Percentiles rank a stretch among this genome's conserved stretches.
These are phyloP conservation scores for Gavia stellata DNA, from an alignment of 2,113 vertebrate species.

Conservation along the genomic window DNA sequence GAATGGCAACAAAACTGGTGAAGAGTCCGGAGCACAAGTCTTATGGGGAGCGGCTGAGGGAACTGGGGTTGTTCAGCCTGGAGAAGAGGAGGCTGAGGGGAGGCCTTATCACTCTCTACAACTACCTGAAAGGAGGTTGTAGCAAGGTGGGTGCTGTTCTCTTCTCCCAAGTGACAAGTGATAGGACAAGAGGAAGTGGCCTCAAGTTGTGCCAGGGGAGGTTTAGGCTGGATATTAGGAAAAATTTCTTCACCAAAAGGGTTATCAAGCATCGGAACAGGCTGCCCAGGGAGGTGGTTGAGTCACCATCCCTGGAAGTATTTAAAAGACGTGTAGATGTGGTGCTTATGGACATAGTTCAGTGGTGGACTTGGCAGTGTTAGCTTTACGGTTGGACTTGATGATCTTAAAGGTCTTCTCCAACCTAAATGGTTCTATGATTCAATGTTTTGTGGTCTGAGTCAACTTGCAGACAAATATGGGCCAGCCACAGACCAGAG, in stretches of 20 bases:
- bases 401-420: neutral
- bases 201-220: neutral
- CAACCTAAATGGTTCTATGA: neutral
- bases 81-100: neutral
- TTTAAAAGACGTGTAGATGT: neutral
- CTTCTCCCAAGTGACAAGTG: neutral
- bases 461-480: neutral
- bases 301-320: neutral
- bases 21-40: neutral
- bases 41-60: neutral
- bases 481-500: neutral
- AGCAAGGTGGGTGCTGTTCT: too few relatives aligned
- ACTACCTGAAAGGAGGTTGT: too few relatives aligned
- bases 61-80: neutral
- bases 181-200: neutral
- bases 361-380: neutral
- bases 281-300: neutral
- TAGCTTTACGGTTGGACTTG: neutral
- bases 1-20: neutral
- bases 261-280: neutral
- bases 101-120: too few relatives aligned
- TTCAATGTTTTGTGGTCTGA: neutral
- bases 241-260: neutral
- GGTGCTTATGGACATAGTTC: neutral
- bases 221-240: neutral